Percentiles rank a stretch among this genome's conserved stretches.
Evolutionary conservation across 1,140 invertebrate genomes (phyloP).

Genomic region (Coenobita brevimanus): DNA sequence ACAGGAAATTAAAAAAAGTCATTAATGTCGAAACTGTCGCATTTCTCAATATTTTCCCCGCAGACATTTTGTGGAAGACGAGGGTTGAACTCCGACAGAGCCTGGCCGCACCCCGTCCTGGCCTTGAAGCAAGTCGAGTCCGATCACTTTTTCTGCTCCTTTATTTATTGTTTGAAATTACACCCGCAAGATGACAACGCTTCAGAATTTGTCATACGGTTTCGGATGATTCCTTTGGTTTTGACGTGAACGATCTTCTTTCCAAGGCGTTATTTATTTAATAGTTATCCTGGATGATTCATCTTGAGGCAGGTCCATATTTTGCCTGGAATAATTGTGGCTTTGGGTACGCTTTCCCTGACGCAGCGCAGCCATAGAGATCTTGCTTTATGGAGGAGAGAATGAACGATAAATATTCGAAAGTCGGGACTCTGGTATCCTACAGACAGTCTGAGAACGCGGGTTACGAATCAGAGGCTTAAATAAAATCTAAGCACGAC

Average conservation of each 20-base stretch:
- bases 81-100: background rate
- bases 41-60: too few relatives aligned
- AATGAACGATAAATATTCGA: conserved; percentile 13
- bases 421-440: background rate
- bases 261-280: background rate
- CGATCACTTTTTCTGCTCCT: conserved; percentile 28
- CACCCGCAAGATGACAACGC: conserved; percentile 43
- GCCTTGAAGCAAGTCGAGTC: conserved; percentile 43
- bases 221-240: background rate
- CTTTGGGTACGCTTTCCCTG: background rate
- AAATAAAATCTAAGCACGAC: conserved; percentile 31
- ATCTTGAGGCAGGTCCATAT: too few relatives aligned
- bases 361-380: too few relatives aligned
- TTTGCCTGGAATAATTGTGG: background rate
- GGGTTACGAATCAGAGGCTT: background rate
- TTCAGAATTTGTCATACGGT: background rate
- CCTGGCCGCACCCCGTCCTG: background rate
- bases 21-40: too few relatives aligned
- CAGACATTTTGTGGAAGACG: too few relatives aligned
- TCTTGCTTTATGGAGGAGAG: background rate
- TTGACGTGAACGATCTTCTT: background rate
- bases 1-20: too few relatives aligned
- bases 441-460: conserved; percentile 10
- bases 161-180: conserved; percentile 55
- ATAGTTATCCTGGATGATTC: too few relatives aligned